Evolutionary conservation across 53 echinoderm and acorn worm species (phyloP).

Genomic region (Luidia sarsii): DNA sequence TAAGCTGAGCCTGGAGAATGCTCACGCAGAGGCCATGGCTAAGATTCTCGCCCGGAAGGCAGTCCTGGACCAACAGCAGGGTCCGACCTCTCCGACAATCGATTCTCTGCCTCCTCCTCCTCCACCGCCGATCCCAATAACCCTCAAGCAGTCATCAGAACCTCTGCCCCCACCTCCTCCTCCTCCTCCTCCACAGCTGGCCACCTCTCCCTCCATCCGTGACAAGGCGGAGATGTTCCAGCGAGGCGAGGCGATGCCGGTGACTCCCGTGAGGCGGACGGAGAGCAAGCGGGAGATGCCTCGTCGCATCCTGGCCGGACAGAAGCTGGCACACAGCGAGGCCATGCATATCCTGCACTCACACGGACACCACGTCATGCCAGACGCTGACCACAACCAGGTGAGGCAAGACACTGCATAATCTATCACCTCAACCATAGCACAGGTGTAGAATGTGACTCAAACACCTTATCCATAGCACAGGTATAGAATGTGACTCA

Average conservation of each 20-base stretch:
- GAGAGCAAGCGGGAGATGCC: slow-evolving; percentile 31
- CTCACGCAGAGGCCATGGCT: slow-evolving; percentile 43
- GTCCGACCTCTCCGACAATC: slow-evolving; percentile 34
- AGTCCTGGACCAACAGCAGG: not conserved
- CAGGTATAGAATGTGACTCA: too few relatives aligned
- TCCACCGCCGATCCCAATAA: not conserved
- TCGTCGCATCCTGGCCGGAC: not conserved
- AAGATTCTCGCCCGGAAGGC: slow-evolving; percentile 32
- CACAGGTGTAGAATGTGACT: too few relatives aligned
- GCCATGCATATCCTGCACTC: slow-evolving; percentile 45
- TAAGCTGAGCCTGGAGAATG: slow-evolving; percentile 14
- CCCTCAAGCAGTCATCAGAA: not conserved
- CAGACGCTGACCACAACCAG: slow-evolving; percentile 4
- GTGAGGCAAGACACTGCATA: too few relatives aligned
- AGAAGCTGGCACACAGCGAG: slow-evolving; percentile 32
- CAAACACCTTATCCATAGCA: too few relatives aligned
- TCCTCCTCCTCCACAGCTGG: slow-evolving; percentile 6
- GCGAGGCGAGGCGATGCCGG: too few relatives aligned
- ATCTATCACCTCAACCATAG: too few relatives aligned
- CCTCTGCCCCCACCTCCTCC: not conserved
- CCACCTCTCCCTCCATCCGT: slow-evolving; percentile 9
- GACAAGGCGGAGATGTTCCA: slow-evolving; percentile 36
- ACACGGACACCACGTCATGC: slow-evolving; percentile 34
- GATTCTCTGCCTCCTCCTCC: slow-evolving; percentile 35
- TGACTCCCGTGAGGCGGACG: slow-evolving; percentile 20